Conservation (phyloP, 2,797 vertebrate species). For the Carapus acus region DNA sequence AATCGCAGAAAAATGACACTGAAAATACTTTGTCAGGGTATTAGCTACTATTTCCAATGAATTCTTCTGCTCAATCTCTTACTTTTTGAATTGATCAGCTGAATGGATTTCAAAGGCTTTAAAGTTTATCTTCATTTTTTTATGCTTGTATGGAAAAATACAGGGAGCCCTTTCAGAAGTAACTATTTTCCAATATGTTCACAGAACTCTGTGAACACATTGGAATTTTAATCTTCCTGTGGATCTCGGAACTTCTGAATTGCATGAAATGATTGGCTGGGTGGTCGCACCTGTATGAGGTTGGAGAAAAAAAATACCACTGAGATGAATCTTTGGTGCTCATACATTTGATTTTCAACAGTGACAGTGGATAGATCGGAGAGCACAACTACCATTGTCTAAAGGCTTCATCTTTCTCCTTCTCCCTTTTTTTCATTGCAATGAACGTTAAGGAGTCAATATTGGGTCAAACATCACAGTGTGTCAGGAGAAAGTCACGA, state of each 20-base stretch:
- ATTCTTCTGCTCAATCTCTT: too few species aligned
- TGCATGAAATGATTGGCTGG: constrained; percentile 8
- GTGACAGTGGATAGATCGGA: constrained; percentile 37
- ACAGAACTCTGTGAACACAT: too few species aligned
- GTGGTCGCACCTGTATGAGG: constrained; percentile 6
- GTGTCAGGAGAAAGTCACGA: constrained; percentile 29
- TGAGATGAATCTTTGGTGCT: constrained; percentile 36
- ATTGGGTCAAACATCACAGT: constrained; percentile 24
- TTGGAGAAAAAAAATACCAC: constrained; percentile 5
- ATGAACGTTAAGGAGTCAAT: constrained; percentile 33
- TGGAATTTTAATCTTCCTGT: constrained; percentile 1
- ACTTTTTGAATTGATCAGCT: too few species aligned
- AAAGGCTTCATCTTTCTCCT: constrained; percentile 33
- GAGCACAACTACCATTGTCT: constrained; percentile 34
- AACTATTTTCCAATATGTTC: too few species aligned
- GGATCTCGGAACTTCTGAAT: constrained; percentile 1
- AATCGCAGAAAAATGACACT: too few species aligned
- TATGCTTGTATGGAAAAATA: too few species aligned
- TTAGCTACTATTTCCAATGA: too few species aligned
- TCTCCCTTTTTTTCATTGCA: constrained; percentile 15
- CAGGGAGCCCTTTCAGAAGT: too few species aligned
- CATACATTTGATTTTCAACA: constrained; percentile 41
- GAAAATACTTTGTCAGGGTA: too few species aligned
- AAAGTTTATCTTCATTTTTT: too few species aligned
- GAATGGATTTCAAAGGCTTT: too few species aligned